Evolutionary conservation across 1,140 invertebrate species (phyloP).

Genomic region (Drosophila rhopaloa): DNA sequence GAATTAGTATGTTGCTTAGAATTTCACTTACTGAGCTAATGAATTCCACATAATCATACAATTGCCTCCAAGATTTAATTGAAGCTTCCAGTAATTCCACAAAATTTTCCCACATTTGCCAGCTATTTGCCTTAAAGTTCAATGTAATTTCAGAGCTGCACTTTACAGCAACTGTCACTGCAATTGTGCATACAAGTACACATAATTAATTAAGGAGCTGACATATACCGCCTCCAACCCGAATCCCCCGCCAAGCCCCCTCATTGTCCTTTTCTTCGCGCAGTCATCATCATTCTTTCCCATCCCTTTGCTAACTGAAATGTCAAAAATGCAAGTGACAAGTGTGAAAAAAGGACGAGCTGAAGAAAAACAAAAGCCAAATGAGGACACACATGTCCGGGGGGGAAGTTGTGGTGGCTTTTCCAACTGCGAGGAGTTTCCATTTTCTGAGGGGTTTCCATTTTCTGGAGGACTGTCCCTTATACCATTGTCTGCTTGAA

Average conservation of each 20-base stretch:
- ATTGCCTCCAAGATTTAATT: background rate
- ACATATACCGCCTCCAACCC: slow-evolving; percentile 49
- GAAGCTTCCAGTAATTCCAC: background rate
- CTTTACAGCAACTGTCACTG: slow-evolving; percentile 65
- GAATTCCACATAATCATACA: too few species aligned
- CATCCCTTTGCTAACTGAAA: slow-evolving; percentile 69
- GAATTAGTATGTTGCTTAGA: too few species aligned
- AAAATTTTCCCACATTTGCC: background rate
- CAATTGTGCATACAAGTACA: slow-evolving; percentile 65
- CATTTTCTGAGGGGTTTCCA: background rate
- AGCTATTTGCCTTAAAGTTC: slow-evolving; percentile 24
- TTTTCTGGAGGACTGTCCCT: slow-evolving; percentile 2
- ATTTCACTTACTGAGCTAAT: too few species aligned
- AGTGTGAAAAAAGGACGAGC: slow-evolving; percentile 80
- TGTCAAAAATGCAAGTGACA: slow-evolving; percentile 82
- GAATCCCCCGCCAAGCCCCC: slow-evolving; percentile 4
- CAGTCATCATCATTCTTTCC: slow-evolving; percentile 30
- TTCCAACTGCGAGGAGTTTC: slow-evolving; percentile 9
- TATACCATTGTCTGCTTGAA: slow-evolving; percentile 64
- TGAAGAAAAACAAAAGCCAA: slow-evolving; percentile 74
- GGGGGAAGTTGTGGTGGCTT: slow-evolving; percentile 6
- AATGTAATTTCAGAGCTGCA: slow-evolving; percentile 27
- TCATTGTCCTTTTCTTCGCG: slow-evolving; percentile 26
- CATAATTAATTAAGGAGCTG: slow-evolving; percentile 78
- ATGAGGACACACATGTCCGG: slow-evolving; percentile 42